Percentiles rank a stretch among this genome's conserved stretches.
Evolutionary conservation across 2,797 vertebrate species (phyloP).

Genomic region (Acanthopagrus latus): DNA sequence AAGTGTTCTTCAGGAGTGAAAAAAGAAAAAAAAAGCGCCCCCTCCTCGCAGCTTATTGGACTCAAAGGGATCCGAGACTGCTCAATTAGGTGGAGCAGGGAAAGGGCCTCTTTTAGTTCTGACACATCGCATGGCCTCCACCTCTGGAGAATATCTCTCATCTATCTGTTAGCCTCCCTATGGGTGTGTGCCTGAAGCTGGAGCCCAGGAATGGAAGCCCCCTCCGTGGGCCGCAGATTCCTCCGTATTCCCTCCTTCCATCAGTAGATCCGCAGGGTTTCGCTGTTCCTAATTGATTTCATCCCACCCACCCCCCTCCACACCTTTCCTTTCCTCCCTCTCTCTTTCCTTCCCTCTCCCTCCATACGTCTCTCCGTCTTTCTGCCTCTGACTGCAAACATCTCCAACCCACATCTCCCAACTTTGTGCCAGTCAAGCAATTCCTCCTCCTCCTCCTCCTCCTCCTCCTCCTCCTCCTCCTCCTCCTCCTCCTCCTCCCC

Average conservation of each 20-base stretch:
- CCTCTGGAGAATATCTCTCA: slow-evolving; percentile 84
- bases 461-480: no score
- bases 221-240: slow-evolving; percentile 73
- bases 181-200: slow-evolving; percentile 84
- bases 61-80: slow-evolving; percentile 87
- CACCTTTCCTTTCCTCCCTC: slow-evolving; percentile 18
- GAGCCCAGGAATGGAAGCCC: slow-evolving; percentile 79
- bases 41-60: slow-evolving; percentile 64
- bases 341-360: neutral
- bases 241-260: slow-evolving; percentile 78
- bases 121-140: slow-evolving; percentile 76
- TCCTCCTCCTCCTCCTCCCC: slow-evolving; percentile 27
- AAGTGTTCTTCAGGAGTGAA: slow-evolving; percentile 49
- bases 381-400: slow-evolving; percentile 55
- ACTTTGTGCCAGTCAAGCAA: slow-evolving; percentile 76
- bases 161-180: slow-evolving; percentile 85
- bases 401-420: slow-evolving; percentile 60
- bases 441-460: slow-evolving; percentile 1
- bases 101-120: slow-evolving; percentile 87
- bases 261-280: slow-evolving; percentile 80
- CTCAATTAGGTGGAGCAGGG: slow-evolving; percentile 90
- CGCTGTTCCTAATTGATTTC: slow-evolving; percentile 86
- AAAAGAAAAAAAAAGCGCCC: slow-evolving; percentile 25
- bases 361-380: slow-evolving; percentile 40
- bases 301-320: slow-evolving; percentile 22